Evolutionary conservation across 2,797 vertebrate genomes (phyloP), one percentile per base, ranked within the genome.

Genomic region (Graptemys geographica): DNA sequence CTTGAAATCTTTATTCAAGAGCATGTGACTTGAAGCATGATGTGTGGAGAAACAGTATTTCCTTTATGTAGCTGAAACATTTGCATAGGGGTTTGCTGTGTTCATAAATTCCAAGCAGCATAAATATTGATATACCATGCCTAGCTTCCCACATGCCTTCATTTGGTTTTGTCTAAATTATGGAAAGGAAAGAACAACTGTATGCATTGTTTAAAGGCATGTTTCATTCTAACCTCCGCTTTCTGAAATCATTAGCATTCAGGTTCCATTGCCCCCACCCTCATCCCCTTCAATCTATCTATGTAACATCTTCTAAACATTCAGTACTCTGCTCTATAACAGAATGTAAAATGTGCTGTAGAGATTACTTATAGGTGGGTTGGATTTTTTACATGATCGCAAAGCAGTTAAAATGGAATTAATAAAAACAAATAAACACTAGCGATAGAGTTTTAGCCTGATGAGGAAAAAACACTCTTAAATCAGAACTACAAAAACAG

Each of bases 91-190:
- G 33, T 87, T 96, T 81, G 69, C 90, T 84, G 28, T 72, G 11
- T 91, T 97, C 53, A 23, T 72, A 74, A 96, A 94, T 93, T 96
- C 93, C 19, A 44, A 79, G 65, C 53, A 82, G 49, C 90, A 93
- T 95, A 93, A 97, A 95, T 95, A 96, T 89, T 96, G 86, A 94
- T 96, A 87, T 69, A 62, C 62, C n/a, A 11, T 91, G 86, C 90
- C 94, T 81, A 89, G 87, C 88, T 95, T 96, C 85, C 88, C 94
- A n/a, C 79, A 86, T 92, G 79, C 65, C 87, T 95, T 95, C 87
- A 44, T 90, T 92, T 96, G 74, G 69, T 93, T 97, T 94, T 84
- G 79, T 88, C 86, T 92, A 86, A 93, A 95, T 96, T 94, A 88
- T 74, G 44, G 88, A 87, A 94, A 83, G 85, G 87, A 93, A 84